Base-by-base conservation (phyloP, 1,140 invertebrate species). In the Reticulitermes speratus region DNA sequence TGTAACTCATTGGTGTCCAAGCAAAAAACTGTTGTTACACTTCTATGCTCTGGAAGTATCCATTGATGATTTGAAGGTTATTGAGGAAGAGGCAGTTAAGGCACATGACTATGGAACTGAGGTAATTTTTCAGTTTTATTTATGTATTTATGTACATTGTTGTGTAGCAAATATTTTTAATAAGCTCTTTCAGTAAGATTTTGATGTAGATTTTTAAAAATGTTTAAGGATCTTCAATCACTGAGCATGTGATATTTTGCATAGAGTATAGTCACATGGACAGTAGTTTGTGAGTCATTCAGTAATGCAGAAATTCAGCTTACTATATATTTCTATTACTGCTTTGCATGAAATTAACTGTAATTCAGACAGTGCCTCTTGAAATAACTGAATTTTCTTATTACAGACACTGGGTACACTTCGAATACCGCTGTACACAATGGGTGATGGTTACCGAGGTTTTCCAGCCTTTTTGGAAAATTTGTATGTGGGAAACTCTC, bases 381-480 rank as follows among this genome's bases (percentile, higher is more conserved):
- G 3, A 55, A 16, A 0, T 21, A 21, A 55, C 52, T 16, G 52
- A 21, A 21, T 5, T 21, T 2, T 12, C 19, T 87, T 45, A 48
- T 89, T 87, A 1, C 85, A 90, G 89, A 91, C 91, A 0, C 87
- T 93, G 83, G 93, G 93, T 3, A 89, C 90, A 25, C 82, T 93
- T 21, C 89, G 93, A 83, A 90, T 92, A 8, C 93, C 93, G 2
- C 88, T 94, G 2, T 93, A 91, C 88, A 93, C 92, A 9, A 92
- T 94, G 92, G 87, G 88, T 19, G 93, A 93, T 89, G 90, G 91
- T 25, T 90, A 90, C 65, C 86, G 91, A 87, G 93, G 93, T 23
- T 90, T 94, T 52, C 93, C 93, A 83, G 90, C 91, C 5, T 94
- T 93, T 89, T 88, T 94, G 0, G 89, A 90, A 44, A 91, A 93